Evolutionary conservation across 2,797 vertebrate genomes (phyloP).

Genomic region (Epinephelus awoara): DNA sequence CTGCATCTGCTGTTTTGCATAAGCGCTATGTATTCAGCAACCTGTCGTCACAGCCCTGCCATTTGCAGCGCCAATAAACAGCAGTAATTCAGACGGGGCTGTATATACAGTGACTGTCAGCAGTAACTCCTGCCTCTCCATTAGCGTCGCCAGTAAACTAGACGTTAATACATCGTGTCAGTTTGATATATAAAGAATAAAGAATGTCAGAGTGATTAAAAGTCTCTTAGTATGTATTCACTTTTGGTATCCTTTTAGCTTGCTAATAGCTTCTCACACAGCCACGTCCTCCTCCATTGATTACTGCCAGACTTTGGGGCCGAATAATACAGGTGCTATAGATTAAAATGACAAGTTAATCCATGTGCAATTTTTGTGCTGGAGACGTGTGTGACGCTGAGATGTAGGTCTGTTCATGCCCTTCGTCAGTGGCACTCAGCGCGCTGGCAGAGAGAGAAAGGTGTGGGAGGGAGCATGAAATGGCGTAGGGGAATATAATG

Average conservation of each 20-base stretch:
- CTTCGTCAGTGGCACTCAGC: constrained; percentile 53
- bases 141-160: constrained; percentile 62
- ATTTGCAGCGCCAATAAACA: constrained; percentile 71
- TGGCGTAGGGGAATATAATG: constrained; percentile 73
- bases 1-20: constrained; percentile 75
- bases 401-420: constrained; percentile 63
- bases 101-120: constrained; percentile 46
- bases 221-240: constrained; percentile 42
- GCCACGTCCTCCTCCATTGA: constrained; percentile 53
- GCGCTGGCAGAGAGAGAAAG: constrained; percentile 59
- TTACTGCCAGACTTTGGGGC: constrained; percentile 52
- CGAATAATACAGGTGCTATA: constrained; percentile 59
- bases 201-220: constrained; percentile 72
- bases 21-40: constrained; percentile 70
- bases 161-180: constrained; percentile 65
- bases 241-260: constrained; percentile 60
- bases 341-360: constrained; percentile 78
- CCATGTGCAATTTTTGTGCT: constrained; percentile 53
- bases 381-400: constrained; percentile 37
- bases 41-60: constrained; percentile 54
- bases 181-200: constrained; percentile 70
- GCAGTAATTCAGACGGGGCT: constrained; percentile 60
- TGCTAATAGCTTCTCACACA: constrained; percentile 66
- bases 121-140: constrained; percentile 69
- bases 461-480: constrained; percentile 79